phyloP scores from a whole-genome alignment of 2,797 vertebrate genomes.

The Lates japonicus region DNA sequence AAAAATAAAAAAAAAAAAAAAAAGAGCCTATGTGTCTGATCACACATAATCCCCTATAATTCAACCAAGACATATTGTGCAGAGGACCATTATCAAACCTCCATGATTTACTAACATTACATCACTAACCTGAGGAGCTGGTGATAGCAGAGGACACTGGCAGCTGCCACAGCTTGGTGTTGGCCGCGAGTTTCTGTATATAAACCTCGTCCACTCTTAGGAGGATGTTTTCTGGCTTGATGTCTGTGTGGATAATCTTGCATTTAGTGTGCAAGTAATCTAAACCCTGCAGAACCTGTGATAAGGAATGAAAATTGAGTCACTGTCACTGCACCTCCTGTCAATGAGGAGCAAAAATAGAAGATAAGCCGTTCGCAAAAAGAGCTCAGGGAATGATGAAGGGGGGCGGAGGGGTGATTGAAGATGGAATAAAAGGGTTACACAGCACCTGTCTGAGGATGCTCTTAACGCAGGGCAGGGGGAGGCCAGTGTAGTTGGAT shows the following conservation, averaged over 20 bases:
- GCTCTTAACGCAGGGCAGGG: slow-evolving; percentile 82
- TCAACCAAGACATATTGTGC: neutral
- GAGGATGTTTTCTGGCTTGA: slow-evolving; percentile 94
- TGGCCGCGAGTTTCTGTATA: slow-evolving; percentile 84
- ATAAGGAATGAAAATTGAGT: slow-evolving; percentile 32
- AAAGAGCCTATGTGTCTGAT: neutral
- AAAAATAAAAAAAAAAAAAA: neutral
- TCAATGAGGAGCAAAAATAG: slow-evolving; percentile 17
- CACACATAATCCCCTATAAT: neutral
- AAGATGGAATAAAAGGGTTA: neutral
- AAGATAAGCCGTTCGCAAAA: slow-evolving; percentile 14
- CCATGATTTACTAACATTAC: neutral
- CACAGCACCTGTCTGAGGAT: slow-evolving; percentile 81
- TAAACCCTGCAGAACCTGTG: slow-evolving; percentile 86
- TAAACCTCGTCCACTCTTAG: slow-evolving; percentile 86
- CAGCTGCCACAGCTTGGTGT: slow-evolving; percentile 87
- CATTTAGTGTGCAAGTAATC: slow-evolving; percentile 96
- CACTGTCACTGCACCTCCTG: slow-evolving; percentile 1
- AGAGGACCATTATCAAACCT: neutral
- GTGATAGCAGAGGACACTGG: slow-evolving; percentile 74
- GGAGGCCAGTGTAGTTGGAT: slow-evolving; percentile 85
- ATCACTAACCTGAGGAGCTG: slow-evolving; percentile 78
- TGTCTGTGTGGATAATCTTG: slow-evolving; percentile 96
- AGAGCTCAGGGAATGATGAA: neutral
- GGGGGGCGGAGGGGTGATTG: neutral